These are phyloP conservation scores for Xiphydria camelus DNA, from an alignment of 2,888 invertebrate genomes.

Conservation along the genomic window DNA sequence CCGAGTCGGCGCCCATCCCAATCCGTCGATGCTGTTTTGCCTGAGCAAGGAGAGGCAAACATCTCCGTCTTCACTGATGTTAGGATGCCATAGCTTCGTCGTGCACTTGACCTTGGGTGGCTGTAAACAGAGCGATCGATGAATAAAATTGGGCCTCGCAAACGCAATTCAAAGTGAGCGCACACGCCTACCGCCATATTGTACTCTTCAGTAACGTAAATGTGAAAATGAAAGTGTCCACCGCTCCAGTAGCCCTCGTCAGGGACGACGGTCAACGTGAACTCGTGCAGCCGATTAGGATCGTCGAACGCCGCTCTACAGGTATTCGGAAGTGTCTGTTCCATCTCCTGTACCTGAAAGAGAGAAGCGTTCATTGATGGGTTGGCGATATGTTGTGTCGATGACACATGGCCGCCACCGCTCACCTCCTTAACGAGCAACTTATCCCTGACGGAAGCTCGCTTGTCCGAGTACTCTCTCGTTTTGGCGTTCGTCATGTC, in stretches of 20 bases:
- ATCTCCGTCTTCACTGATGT: slow-evolving; percentile 90
- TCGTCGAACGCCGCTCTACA: slow-evolving; percentile 82
- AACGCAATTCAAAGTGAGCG: not conserved
- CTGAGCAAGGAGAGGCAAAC: slow-evolving; percentile 89
- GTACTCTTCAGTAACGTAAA: slow-evolving; percentile 90
- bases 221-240: slow-evolving; percentile 83
- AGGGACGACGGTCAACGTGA: slow-evolving; percentile 76
- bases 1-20: slow-evolving; percentile 93
- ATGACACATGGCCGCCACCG: too few relatives aligned
- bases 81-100: slow-evolving; percentile 95
- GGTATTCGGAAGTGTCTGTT: slow-evolving; percentile 78
- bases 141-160: not conserved
- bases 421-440: slow-evolving; percentile 77
- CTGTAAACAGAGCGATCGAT: slow-evolving; percentile 60
- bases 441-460: slow-evolving; percentile 79
- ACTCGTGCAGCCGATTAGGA: slow-evolving; percentile 80
- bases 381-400: not conserved
- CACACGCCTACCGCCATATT: slow-evolving; percentile 98
- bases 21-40: slow-evolving; percentile 89
- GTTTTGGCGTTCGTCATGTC: slow-evolving; percentile 52
- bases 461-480: slow-evolving; percentile 56
- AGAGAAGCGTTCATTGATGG: not conserved
- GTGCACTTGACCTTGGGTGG: slow-evolving; percentile 89
- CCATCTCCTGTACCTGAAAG: slow-evolving; percentile 75
- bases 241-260: slow-evolving; percentile 90